Base-by-base conservation (phyloP, 2,113 vertebrate species). In the Corythaixoides concolor region DNA sequence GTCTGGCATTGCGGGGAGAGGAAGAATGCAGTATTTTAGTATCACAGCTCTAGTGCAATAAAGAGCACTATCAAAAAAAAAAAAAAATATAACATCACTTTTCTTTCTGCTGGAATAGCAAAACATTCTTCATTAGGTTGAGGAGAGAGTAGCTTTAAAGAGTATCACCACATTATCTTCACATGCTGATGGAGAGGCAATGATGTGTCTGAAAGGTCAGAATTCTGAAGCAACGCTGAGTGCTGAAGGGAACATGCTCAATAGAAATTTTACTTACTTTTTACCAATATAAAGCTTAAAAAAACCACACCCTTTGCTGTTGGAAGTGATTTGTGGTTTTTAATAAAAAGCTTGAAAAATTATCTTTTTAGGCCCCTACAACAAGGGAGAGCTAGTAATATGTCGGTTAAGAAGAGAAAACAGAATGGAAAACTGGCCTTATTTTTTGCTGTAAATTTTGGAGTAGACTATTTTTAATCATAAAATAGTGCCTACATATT, bases 291-390 rank as follows among this genome's bases (percentile, higher is more conserved):
- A 74, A 68, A 85, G 6, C 22, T 58, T 60, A 10, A 66, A 64
- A 73, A 53, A 21, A 11, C 0, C 0, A 3, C 5, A n/a, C 12
- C 2, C 14, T 9, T 45, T 52, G 14, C 33, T 39, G 3, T n/a
- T 66, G 24, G 6, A 64, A 69, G 6, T 41, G 5, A 2, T 22
- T 50, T 75, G 6, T 52, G 27, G 67, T 68, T 68, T 45, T 82
- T 43, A 50, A 50, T 30, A 15, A 8, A 15, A 77, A 76, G 75
- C 30, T 28, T 6, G 3, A 26, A 15, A 37, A 37, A 27, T 15
- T 39, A 9, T 53, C 11, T 11, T 22, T 56, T 69, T 80, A 81
- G 8, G 2, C 1, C 1, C 1, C 15, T 56, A 32, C 2, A 28
- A 63, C 12, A 58, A 88, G 70, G 68, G 19, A 70, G 4, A 72